These are phyloP conservation scores for Tauraco erythrolophus DNA, from an alignment of 2,113 vertebrate species.

Conservation along the genomic window DNA sequence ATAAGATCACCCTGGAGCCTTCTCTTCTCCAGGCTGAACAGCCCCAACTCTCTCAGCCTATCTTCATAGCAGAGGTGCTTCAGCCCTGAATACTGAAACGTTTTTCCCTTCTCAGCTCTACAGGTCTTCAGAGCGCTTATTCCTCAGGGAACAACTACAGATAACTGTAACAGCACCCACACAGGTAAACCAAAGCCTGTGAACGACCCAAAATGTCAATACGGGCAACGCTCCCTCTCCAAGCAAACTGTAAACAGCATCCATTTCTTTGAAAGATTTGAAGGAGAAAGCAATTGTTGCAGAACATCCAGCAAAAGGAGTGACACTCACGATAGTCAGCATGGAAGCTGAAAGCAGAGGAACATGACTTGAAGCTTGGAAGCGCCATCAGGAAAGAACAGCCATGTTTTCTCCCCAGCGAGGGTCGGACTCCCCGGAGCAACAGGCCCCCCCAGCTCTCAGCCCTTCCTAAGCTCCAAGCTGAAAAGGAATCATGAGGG, in stretches of 20 bases:
- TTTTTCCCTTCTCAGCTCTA: not conserved
- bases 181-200: not conserved
- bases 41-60: no score
- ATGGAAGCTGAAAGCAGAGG: not conserved
- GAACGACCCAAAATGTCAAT: not conserved
- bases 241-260: not conserved
- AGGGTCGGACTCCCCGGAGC: not conserved
- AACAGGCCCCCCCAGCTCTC: not conserved
- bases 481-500: not conserved
- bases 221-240: not conserved
- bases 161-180: not conserved
- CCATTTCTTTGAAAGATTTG: not conserved
- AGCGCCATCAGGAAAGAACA: not conserved
- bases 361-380: not conserved
- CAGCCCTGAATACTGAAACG: not conserved
- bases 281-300: not conserved
- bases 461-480: not conserved
- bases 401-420: not conserved
- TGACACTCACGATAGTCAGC: not conserved
- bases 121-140: not conserved
- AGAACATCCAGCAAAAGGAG: not conserved
- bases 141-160: not conserved
- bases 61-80: no score
- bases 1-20: no score
- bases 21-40: no score